Base-by-base conservation (phyloP, 2,113 vertebrate species). In the Dromaius novaehollandiae region DNA sequence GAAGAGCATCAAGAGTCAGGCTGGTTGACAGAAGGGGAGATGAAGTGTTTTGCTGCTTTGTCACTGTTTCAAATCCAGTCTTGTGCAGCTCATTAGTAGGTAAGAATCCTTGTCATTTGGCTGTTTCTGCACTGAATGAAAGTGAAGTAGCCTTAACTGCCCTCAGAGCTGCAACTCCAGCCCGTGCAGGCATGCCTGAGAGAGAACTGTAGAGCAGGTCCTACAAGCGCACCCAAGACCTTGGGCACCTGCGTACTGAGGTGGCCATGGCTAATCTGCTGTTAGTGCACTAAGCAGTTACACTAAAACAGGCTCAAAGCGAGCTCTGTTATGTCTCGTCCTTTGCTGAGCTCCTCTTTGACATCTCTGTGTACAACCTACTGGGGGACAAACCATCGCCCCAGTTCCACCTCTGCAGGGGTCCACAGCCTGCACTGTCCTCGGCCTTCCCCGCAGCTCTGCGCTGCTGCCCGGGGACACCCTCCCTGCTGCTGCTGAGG, bases 331-430 rank as follows among this genome's bases (percentile, higher is more conserved):
- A 50, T 50, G 19, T 34, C 26, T 55, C 56, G 32, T 14, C 56
- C n/a, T 90, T 78, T 71, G 21, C 28, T 46, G 7, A 53, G 30
- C 36, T 81, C 40, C 36, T 70, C 19, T 75, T 61, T 68, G 50
- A 22, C 26, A 18, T 6, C 2, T 19, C 42, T 34, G 13, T 0
- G 0, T 28, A 25, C 14, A 65, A 9, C 13, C 48, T 20, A 6
- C 0, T 1, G 11, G 20, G 9, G 20, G n/a, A 80, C 60, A 16
- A 93, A 58, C 26, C 74, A 78, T 34, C 26, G 44, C 38, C 11
- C 4, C 13, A 71, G 38, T 28, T 55, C 26, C 26, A 6, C 6
- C 22, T 11, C 42, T 0, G 0, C 1, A 36, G 13, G 30, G 6
- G 4, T 20, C 2, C 2, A 26, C 46, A 44, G 46, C 13, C 3